phyloP scores from a whole-genome alignment of 2,888 invertebrate genomes.

The Ypsolopha scabrella region DNA sequence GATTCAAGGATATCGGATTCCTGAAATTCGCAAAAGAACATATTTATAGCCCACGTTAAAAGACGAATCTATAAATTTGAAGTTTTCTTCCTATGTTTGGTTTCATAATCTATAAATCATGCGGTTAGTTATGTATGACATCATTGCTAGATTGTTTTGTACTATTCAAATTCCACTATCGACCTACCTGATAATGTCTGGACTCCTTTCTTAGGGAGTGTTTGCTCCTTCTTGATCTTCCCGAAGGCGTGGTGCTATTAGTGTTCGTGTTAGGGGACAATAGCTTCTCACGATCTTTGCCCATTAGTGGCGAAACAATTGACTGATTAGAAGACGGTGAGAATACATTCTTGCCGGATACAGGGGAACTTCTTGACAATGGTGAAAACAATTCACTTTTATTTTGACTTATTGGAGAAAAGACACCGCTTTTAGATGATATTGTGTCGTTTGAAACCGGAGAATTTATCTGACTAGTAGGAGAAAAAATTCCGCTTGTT shows the following conservation, averaged over 20 bases:
- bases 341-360: slow-evolving; percentile 57
- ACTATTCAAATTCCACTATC: slow-evolving; percentile 4
- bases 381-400: slow-evolving; percentile 64
- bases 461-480: slow-evolving; percentile 66
- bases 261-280: slow-evolving; percentile 60
- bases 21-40: slow-evolving; percentile 35
- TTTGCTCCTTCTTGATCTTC: slow-evolving; percentile 68
- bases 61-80: too few relatives aligned
- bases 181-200: slow-evolving; percentile 76
- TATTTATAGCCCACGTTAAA: too few relatives aligned
- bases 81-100: too few relatives aligned
- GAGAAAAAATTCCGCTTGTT: slow-evolving; percentile 66
- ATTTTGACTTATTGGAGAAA: slow-evolving; percentile 64
- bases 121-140: slow-evolving; percentile 38
- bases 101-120: slow-evolving; percentile 11
- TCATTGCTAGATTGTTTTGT: slow-evolving; percentile 10
- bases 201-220: slow-evolving; percentile 75
- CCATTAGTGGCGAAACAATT: slow-evolving; percentile 48
- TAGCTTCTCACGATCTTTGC: slow-evolving; percentile 53
- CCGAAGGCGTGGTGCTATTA: slow-evolving; percentile 67
- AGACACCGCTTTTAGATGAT: slow-evolving; percentile 63
- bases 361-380: slow-evolving; percentile 55
- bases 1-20: slow-evolving; percentile 89
- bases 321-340: slow-evolving; percentile 61
- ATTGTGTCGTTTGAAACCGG: slow-evolving; percentile 65